A percentile compares a stretch with the other conserved stretches of the same genome.
phyloP scores from a whole-genome alignment of 2,888 invertebrate species.

The Drosophila paranaensis region DNA sequence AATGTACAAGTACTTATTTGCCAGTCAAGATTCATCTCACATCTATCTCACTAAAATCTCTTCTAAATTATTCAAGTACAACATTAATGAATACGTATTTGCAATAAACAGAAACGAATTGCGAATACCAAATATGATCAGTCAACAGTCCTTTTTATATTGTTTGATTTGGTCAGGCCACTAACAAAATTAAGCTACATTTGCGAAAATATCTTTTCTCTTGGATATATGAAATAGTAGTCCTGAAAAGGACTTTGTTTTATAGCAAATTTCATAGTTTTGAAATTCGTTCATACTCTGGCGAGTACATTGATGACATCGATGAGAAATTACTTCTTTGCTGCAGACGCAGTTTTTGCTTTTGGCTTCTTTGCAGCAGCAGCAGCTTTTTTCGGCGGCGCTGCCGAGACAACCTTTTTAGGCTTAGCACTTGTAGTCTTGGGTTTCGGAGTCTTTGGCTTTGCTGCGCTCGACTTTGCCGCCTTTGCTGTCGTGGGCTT shows the following conservation, averaged over 20 bases:
- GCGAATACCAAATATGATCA: no score
- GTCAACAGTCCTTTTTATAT: no score
- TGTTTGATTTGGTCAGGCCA: no score
- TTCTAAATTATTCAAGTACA: no score
- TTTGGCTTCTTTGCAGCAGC: slow-evolving; percentile 44
- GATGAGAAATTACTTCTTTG: slow-evolving; percentile 34
- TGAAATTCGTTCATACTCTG: slow-evolving; percentile 1
- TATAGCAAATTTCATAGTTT: slow-evolving; percentile 6
- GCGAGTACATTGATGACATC: slow-evolving; percentile 2
- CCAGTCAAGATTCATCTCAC: no score
- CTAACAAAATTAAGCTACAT: no score
- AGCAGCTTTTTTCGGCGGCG: slow-evolving; percentile 38
- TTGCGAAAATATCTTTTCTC: no score
- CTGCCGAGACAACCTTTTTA: slow-evolving; percentile 37
- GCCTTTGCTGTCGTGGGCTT: slow-evolving; percentile 41
- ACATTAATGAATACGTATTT: no score
- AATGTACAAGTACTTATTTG: no score
- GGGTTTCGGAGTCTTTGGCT: slow-evolving; percentile 39
- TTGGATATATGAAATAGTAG: no score
- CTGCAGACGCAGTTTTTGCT: slow-evolving; percentile 35
- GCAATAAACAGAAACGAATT: no score
- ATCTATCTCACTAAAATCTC: no score
- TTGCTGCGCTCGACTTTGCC: slow-evolving; percentile 29
- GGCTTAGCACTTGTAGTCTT: slow-evolving; percentile 36
- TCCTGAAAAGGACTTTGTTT: slow-evolving; percentile 5